Evolutionary conservation across 92 coral and sea anemone genomes (phyloP).

Genomic region (Ricordea florida): DNA sequence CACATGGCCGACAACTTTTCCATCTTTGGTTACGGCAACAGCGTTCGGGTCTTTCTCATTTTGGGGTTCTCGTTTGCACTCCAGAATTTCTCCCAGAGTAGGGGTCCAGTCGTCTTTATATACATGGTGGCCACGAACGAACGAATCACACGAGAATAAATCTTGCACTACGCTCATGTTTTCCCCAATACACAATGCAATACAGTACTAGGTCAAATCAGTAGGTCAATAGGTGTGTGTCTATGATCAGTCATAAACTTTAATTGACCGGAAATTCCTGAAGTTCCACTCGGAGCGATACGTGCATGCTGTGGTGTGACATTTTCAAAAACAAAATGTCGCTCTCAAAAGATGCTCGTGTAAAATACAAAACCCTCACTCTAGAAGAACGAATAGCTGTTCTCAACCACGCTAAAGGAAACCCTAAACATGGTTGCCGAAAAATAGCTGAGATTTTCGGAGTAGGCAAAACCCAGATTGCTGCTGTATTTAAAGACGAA

Average conservation of each 20-base stretch:
- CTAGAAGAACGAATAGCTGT: constrained; percentile 8
- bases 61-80: constrained; percentile 2
- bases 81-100: constrained; percentile 13
- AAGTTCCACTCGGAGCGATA: neutral
- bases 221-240: constrained; percentile 2
- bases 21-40: constrained; percentile 7
- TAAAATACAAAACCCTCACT: constrained; percentile 22
- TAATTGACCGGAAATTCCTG: constrained; percentile 18
- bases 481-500: constrained; percentile 33
- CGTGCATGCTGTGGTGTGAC: neutral
- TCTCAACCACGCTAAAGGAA: constrained; percentile 29
- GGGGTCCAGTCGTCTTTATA: constrained; percentile 20
- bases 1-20: constrained; percentile 12
- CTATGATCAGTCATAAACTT: constrained; percentile 9
- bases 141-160: constrained; percentile 8
- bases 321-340: constrained; percentile 1
- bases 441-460: constrained; percentile 36
- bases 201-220: constrained; percentile 6
- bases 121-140: constrained; percentile 11
- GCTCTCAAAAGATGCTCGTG: neutral
- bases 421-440: constrained; percentile 29
- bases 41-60: constrained; percentile 1
- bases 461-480: constrained; percentile 30
- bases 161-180: constrained; percentile 5
- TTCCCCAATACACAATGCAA: constrained; percentile 2